Evolutionary conservation across 2,113 vertebrate genomes (phyloP).

Genomic region (Nansenia antarctica): DNA sequence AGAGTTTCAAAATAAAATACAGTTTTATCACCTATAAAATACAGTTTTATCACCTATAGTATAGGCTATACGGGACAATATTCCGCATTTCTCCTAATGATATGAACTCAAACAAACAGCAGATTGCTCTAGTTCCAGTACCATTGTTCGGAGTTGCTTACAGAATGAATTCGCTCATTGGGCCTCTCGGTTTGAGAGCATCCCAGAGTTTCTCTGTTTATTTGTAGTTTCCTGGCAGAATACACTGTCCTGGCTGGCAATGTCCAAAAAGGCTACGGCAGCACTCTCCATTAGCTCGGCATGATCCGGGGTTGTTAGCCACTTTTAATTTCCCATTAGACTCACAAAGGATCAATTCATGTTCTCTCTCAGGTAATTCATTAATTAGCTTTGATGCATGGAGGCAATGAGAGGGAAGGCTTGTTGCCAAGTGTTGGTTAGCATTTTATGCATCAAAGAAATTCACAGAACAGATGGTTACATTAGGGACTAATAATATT

Average conservation of each 20-base stretch:
- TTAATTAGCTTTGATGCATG: constrained; percentile 77
- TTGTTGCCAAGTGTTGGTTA: constrained; percentile 66
- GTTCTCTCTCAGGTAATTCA: constrained; percentile 72
- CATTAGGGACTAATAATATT: constrained; percentile 67
- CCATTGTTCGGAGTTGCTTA: not conserved
- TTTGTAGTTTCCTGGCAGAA: constrained; percentile 36
- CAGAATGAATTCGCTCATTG: constrained; percentile 22
- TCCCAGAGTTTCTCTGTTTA: constrained; percentile 19
- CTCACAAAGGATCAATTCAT: constrained; percentile 61
- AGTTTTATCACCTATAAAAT: not conserved
- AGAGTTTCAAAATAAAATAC: not conserved
- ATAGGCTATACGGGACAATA: no score
- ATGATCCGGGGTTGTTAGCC: constrained; percentile 71
- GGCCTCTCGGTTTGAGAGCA: constrained; percentile 13
- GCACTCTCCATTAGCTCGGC: constrained; percentile 63
- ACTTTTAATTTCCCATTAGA: constrained; percentile 80
- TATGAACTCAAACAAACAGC: not conserved
- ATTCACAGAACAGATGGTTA: constrained; percentile 71
- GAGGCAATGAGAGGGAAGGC: constrained; percentile 61
- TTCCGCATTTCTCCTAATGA: not conserved
- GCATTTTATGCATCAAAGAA: constrained; percentile 68
- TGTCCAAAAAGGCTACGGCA: constrained; percentile 49
- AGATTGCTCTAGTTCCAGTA: no score
- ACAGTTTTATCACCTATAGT: not conserved
- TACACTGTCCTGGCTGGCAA: constrained; percentile 20